Evolutionary conservation across 2,888 invertebrate genomes (phyloP), one percentile per base, ranked within the genome.

Genomic region (Fragum whitleyi): DNA sequence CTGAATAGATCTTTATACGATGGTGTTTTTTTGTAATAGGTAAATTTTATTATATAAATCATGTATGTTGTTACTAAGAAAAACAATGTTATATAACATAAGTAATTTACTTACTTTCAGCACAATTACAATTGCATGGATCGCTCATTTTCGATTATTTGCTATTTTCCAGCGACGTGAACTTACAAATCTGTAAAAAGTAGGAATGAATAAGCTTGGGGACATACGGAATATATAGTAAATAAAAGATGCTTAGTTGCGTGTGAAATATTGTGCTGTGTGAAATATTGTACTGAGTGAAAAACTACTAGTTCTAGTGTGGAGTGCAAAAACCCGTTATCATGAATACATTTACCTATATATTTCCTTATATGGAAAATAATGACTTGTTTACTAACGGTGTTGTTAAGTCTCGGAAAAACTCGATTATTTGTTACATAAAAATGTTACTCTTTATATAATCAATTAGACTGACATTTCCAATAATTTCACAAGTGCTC

Each of bases 51-150:
- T n/a, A n/a, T n/a, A n/a, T n/a, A n/a, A n/a, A n/a, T n/a, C n/a
- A n/a, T n/a, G n/a, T n/a, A n/a, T n/a, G n/a, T n/a, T n/a, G n/a
- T n/a, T n/a, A n/a, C n/a, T n/a, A n/a, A n/a, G n/a, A n/a, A n/a
- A n/a, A n/a, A n/a, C n/a, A n/a, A n/a, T n/a, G n/a, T n/a, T n/a
- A n/a, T n/a, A n/a, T n/a, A n/a, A n/a, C n/a, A n/a, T n/a, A n/a
- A n/a, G n/a, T n/a, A 11, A 21, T 57, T 5, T 57, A 57, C 57
- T 57, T 26, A 57, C 57, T 57, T 7, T 57, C 57, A 23, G 23
- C 23, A n/a, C 57, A 57, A n/a, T 57, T 57, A n/a, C 57, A 57
- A n/a, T 57, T 57, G 57, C 57, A 57, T 57, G 57, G 57, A 23
- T 57, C 57, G n/a, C 47, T n/a, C 57, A 57, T 57, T 26, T 57